Conservation (phyloP, 2,797 vertebrate genomes). For the Craterocephalus amniculus region DNA sequence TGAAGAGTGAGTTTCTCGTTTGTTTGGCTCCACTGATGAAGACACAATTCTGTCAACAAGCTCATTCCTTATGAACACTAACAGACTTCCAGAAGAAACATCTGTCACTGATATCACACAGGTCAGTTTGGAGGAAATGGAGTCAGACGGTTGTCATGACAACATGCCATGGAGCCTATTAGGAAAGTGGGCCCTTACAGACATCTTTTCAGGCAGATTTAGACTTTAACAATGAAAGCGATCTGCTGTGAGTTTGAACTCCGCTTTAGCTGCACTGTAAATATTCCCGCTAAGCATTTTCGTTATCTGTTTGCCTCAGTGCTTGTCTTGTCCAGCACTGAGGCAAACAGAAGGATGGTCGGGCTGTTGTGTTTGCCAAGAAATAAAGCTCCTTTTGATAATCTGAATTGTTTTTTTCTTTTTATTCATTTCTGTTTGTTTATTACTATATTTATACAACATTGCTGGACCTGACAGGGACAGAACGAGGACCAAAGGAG, state of each 20-base stretch:
- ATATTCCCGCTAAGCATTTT: neutral
- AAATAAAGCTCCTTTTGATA: no score
- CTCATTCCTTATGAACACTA: slow-evolving; percentile 12
- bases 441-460: no score
- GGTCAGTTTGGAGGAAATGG: neutral
- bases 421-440: no score
- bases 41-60: slow-evolving; percentile 13
- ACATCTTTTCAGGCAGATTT: neutral
- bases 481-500: no score
- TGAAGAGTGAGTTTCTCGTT: no score
- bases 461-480: no score
- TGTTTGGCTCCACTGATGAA: neutral
- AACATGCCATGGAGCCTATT: neutral
- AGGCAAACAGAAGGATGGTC: no score
- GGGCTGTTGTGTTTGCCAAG: no score
- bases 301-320: no score
- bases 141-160: neutral
- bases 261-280: neutral
- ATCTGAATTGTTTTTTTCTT: no score
- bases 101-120: neutral
- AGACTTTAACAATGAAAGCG: neutral
- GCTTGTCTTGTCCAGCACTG: no score
- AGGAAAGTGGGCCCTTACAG: neutral
- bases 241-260: neutral
- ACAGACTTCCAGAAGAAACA: slow-evolving; percentile 25